These are phyloP conservation scores for Dendrocopos noguchii DNA, from an alignment of 2,113 vertebrate genomes.

Conservation along the genomic window DNA sequence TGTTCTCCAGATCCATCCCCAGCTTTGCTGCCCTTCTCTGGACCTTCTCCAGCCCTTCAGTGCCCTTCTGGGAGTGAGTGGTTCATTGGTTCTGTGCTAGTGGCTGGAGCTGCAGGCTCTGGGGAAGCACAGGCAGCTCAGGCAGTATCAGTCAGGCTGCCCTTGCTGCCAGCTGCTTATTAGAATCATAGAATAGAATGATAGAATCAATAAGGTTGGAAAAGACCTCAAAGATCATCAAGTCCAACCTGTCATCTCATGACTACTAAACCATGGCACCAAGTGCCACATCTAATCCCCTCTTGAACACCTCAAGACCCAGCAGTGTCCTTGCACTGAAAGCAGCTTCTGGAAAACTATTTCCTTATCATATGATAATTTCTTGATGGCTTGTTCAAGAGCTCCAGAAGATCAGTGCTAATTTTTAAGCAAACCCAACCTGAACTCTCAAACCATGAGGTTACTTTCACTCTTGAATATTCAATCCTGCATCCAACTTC, in stretches of 20 bases:
- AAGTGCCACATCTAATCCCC: no score
- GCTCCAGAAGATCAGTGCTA: background rate
- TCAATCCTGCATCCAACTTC: background rate
- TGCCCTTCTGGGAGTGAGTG: no score
- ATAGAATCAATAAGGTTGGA: no score
- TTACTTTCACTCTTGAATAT: background rate
- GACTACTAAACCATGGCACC: no score
- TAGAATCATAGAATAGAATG: no score
- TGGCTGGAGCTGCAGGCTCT: background rate
- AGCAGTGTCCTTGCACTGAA: background rate
- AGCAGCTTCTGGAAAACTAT: background rate
- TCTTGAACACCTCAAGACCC: no score
- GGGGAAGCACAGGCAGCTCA: background rate
- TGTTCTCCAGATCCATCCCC: no score
- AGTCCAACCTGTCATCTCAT: no score
- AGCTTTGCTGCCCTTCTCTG: no score
- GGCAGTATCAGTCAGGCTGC: background rate
- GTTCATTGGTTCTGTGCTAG: background rate
- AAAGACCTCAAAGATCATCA: no score
- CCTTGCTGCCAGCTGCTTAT: background rate
- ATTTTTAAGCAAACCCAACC: constrained; percentile 17
- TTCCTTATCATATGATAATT: background rate
- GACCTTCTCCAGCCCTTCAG: no score
- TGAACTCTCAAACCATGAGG: constrained; percentile 14
- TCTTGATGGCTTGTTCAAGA: constrained; percentile 2